A percentile compares a stretch with the other conserved stretches of the same genome.
phyloP scores from a whole-genome alignment of 2,113 vertebrate species.

The Scomber scombrus region DNA sequence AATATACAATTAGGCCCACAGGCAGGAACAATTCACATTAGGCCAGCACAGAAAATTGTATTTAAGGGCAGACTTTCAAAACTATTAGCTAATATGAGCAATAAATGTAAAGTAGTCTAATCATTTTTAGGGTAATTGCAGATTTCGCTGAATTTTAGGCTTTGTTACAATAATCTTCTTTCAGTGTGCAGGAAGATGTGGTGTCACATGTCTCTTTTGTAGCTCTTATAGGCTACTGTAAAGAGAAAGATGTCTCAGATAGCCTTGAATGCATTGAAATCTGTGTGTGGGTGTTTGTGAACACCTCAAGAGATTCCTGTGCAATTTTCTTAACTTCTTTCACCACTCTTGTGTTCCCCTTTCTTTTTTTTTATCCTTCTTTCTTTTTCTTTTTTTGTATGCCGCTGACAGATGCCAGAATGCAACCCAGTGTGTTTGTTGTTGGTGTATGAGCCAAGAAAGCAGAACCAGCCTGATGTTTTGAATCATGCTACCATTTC shows the following conservation, averaged over 20 bases:
- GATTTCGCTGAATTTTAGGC: not conserved
- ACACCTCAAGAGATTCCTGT: conserved; percentile 50
- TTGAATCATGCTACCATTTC: conserved; percentile 68
- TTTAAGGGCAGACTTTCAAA: conserved; percentile 51
- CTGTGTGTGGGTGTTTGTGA: not conserved
- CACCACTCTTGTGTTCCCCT: conserved; percentile 47
- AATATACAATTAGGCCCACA: conserved; percentile 58
- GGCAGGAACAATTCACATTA: conserved; percentile 33
- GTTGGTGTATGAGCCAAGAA: conserved; percentile 37
- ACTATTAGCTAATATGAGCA: conserved; percentile 53
- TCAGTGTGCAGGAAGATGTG: not conserved
- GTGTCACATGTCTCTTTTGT: not conserved
- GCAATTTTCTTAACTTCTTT: conserved; percentile 65
- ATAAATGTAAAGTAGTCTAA: conserved; percentile 24
- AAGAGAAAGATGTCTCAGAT: conserved; percentile 15
- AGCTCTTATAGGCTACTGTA: not conserved
- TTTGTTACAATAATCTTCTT: not conserved
- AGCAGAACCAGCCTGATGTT: conserved; percentile 74
- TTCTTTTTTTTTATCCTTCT: conserved; percentile 66
- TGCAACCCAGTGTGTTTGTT: conserved; percentile 25
- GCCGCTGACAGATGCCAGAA: conserved; percentile 72
- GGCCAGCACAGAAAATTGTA: conserved; percentile 36
- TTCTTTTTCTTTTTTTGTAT: conserved; percentile 69
- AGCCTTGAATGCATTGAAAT: conserved; percentile 22
- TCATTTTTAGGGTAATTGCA: conserved; percentile 8